Evolutionary conservation across 1,140 invertebrate species (phyloP).

Genomic region (Lasioglossum baleicum): DNA sequence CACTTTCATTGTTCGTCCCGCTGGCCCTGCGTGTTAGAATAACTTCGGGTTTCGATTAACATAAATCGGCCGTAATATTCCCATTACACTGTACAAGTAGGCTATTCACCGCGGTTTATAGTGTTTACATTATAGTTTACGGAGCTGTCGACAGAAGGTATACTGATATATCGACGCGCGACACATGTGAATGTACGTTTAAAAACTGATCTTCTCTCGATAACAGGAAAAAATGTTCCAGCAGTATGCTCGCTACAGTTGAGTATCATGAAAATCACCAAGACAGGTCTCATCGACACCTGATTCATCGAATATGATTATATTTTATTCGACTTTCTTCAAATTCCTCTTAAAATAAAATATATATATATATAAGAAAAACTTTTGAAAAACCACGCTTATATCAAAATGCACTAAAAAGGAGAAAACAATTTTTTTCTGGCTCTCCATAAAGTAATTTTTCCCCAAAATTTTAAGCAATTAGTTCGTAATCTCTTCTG

Average conservation of each 20-base stretch:
- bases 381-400: too few species aligned
- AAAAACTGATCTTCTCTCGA: neutral
- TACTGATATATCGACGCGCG: neutral
- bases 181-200: neutral
- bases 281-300: too few species aligned
- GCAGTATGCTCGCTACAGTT: neutral
- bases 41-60: constrained; percentile 16
- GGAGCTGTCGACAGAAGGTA: neutral
- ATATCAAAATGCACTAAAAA: too few species aligned
- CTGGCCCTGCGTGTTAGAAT: constrained; percentile 8
- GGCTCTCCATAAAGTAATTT: too few species aligned
- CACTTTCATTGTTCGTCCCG: constrained; percentile 24
- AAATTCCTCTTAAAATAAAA: too few species aligned
- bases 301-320: too few species aligned
- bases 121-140: constrained; percentile 16
- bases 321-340: too few species aligned
- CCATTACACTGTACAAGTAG: constrained; percentile 39
- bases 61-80: constrained; percentile 26
- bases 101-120: constrained; percentile 13
- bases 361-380: too few species aligned
- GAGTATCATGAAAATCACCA: too few species aligned
- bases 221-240: neutral
- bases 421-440: too few species aligned
- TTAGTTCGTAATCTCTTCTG: too few species aligned
- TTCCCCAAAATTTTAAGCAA: too few species aligned